Conservation (phyloP, 1,140 invertebrate genomes). For the Agraylea sexmaculata region DNA sequence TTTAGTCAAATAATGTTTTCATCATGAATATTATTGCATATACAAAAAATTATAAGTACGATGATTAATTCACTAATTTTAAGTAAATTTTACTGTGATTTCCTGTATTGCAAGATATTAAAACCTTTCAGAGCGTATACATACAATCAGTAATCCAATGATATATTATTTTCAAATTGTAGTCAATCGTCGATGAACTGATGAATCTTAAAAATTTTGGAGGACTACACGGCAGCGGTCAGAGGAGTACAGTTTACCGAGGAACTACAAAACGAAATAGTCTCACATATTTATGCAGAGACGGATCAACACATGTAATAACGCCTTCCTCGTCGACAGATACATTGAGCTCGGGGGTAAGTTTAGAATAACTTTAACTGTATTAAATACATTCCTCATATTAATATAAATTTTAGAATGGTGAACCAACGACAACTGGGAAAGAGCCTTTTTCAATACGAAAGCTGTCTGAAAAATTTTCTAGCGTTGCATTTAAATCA, state of each 20-base stretch:
- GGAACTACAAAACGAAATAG: slow-evolving; percentile 26
- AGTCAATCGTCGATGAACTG: slow-evolving; percentile 87
- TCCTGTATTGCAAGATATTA: too few relatives aligned
- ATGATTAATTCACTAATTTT: too few relatives aligned
- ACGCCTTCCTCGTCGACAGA: slow-evolving; percentile 40
- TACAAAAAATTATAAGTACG: too few relatives aligned
- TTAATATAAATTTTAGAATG: slow-evolving; percentile 29
- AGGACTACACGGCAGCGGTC: slow-evolving; percentile 33
- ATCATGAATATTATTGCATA: too few relatives aligned
- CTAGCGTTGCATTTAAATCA: slow-evolving; percentile 48
- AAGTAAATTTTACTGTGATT: too few relatives aligned
- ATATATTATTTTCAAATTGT: slow-evolving; percentile 13
- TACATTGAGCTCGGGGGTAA: slow-evolving; percentile 35
- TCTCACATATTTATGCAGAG: slow-evolving; percentile 40
- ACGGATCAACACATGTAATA: slow-evolving; percentile 42
- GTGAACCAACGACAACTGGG: slow-evolving; percentile 34
- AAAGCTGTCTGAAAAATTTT: slow-evolving; percentile 44
- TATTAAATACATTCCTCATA: slow-evolving; percentile 3
- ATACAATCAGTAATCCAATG: too few relatives aligned
- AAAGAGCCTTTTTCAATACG: slow-evolving; percentile 41
- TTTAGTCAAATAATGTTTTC: neutral
- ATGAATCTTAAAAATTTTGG: slow-evolving; percentile 56
- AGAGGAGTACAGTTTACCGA: slow-evolving; percentile 13
- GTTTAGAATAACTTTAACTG: slow-evolving; percentile 15
- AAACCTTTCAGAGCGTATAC: too few relatives aligned